Evolutionary conservation across 2,113 vertebrate genomes (phyloP).

Genomic region (Aphelocoma coerulescens): DNA sequence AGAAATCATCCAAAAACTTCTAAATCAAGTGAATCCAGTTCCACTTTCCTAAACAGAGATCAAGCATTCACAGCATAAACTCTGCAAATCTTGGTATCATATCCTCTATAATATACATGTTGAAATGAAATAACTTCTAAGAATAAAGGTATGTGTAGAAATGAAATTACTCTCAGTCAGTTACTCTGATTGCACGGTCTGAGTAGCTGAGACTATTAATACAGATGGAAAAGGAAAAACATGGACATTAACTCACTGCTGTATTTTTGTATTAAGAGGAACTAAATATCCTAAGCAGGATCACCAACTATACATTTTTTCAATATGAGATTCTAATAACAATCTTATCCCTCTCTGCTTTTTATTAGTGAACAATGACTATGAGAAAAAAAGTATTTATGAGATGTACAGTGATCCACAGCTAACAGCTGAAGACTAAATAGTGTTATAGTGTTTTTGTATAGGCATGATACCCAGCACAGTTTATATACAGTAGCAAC

Average conservation of each 20-base stretch:
- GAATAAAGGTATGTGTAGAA: background rate
- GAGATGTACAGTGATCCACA: background rate
- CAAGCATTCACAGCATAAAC: background rate
- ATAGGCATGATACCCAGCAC: background rate
- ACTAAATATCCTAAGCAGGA: background rate
- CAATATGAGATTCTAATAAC: background rate
- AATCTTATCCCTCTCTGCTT: background rate
- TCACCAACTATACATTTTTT: background rate
- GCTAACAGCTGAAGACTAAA: background rate
- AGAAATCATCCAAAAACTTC: background rate
- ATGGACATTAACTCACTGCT: background rate
- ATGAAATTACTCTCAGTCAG: background rate
- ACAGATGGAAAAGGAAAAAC: background rate
- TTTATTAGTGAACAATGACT: background rate
- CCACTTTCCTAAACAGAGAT: background rate
- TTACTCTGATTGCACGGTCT: background rate
- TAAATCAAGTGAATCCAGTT: background rate
- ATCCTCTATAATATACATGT: background rate
- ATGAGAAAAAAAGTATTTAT: background rate
- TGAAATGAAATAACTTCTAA: background rate
- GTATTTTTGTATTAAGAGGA: background rate
- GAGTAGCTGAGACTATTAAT: background rate
- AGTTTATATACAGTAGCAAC: background rate
- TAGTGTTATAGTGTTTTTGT: background rate
- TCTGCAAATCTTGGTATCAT: background rate